Evolutionary conservation across 2,888 invertebrate genomes (phyloP), one percentile per base, ranked within the genome.

Genomic region (Tachystola acroxantha): DNA sequence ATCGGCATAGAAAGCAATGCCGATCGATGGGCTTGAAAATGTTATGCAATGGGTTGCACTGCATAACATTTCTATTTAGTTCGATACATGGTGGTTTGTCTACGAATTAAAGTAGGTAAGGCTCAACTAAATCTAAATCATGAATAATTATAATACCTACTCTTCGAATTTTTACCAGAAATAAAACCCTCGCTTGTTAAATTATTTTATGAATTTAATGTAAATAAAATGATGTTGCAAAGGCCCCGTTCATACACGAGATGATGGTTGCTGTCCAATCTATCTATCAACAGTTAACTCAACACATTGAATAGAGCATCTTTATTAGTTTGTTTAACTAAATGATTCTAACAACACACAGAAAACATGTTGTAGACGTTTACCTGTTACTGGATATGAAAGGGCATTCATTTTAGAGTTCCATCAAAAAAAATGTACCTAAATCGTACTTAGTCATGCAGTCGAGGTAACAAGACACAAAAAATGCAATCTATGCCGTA

Each of bases 151-250:
- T 16, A 16, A 16, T 16, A 4, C 6, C 9, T 24, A n/a, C 4
- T 24, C 24, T n/a, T 24, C 24, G n/a, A 24, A 24, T 24, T 24
- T 24, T n/a, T n/a, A n/a, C n/a, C 24, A 10, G 14, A 27, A 28
- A 32, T 27, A 39, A 25, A 12, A 35, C 36, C 36, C 34, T 34
- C 36, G 33, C 42, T 38, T 42, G 37, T 36, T 38, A 39, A 37
- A 40, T 36, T 40, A 39, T 36, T 47, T 47, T 47, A 42, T 46
- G 42, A 14, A 19, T 22, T 32, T 24, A 40, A 33, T 40, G 44
- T 47, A 47, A 47, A 47, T 44, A 47, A 35, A 36, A 35, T 36
- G 37, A 36, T 39, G 38, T 32, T 31, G 32, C 40, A 40, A 37
- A 27, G 27, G 12, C n/a, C n/a, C 24, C 27, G 11, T 27, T 27